Evolutionary conservation across 2,888 invertebrate species (phyloP).

Genomic region (Esperia sulphurella): DNA sequence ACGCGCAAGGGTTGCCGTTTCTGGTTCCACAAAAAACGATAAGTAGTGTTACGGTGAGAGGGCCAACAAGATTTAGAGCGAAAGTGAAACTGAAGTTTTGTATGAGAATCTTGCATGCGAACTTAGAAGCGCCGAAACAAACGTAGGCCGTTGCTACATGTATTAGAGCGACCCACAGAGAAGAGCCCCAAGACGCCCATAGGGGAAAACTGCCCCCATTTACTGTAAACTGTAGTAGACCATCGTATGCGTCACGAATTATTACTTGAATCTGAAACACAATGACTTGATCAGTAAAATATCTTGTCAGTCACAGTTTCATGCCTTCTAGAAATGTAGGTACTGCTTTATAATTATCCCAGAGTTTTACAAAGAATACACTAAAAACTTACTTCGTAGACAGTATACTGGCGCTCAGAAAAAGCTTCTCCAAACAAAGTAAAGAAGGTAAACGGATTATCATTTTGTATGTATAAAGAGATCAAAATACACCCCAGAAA

Average conservation of each 20-base stretch:
- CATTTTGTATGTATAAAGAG: slow-evolving; percentile 70
- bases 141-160: slow-evolving; percentile 84
- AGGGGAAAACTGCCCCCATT: slow-evolving; percentile 47
- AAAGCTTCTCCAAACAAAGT: slow-evolving; percentile 67
- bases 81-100: slow-evolving; percentile 93
- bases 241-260: slow-evolving; percentile 50
- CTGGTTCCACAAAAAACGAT: slow-evolving; percentile 83
- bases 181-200: slow-evolving; percentile 48
- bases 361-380: too few relatives aligned
- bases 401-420: slow-evolving; percentile 66
- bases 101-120: slow-evolving; percentile 93
- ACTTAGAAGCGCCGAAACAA: slow-evolving; percentile 85
- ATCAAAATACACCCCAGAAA: slow-evolving; percentile 83
- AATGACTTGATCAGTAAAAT: too few relatives aligned
- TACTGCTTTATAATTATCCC: neutral
- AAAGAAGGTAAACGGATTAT: slow-evolving; percentile 69
- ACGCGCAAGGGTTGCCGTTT: slow-evolving; percentile 82
- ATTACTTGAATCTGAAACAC: slow-evolving; percentile 65
- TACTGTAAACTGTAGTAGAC: slow-evolving; percentile 49
- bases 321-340: too few relatives aligned
- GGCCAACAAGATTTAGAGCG: slow-evolving; percentile 88
- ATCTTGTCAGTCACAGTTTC: too few relatives aligned
- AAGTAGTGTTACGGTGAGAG: slow-evolving; percentile 84
- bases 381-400: slow-evolving; percentile 66
- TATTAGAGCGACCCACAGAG: slow-evolving; percentile 81